Conservation (phyloP, 2,888 invertebrate genomes). For the Drosophila sordidula region DNA sequence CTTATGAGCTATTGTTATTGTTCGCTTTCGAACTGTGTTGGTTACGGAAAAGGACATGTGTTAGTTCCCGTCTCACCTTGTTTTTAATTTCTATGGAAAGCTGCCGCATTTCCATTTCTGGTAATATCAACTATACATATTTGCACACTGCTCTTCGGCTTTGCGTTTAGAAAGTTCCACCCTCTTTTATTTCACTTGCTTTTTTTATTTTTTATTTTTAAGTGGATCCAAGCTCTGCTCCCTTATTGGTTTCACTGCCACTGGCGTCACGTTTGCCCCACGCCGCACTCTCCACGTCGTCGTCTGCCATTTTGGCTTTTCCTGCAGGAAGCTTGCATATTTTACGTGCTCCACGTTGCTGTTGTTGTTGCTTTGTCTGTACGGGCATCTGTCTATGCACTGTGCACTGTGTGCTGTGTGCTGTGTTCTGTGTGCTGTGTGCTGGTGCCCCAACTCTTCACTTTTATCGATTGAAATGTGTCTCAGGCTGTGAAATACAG, state of each 20-base stretch:
- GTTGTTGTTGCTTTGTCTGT: slow-evolving; percentile 33
- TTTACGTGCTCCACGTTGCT: slow-evolving; percentile 58
- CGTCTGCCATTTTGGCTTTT: slow-evolving; percentile 72
- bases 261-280: slow-evolving; percentile 54
- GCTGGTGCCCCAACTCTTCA: slow-evolving; percentile 78
- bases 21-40: slow-evolving; percentile 31
- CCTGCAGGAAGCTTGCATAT: slow-evolving; percentile 78
- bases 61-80: slow-evolving; percentile 22
- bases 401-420: slow-evolving; percentile 25
- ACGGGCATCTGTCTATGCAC: slow-evolving; percentile 38
- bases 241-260: slow-evolving; percentile 45
- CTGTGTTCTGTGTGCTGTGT: slow-evolving; percentile 60
- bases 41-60: background rate
- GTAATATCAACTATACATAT: slow-evolving; percentile 12
- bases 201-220: background rate
- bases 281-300: slow-evolving; percentile 11
- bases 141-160: background rate
- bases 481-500: slow-evolving; percentile 85
- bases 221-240: slow-evolving; percentile 27
- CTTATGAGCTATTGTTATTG: slow-evolving; percentile 18
- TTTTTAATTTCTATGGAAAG: slow-evolving; percentile 5
- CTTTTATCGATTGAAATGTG: slow-evolving; percentile 85
- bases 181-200: slow-evolving; percentile 5
- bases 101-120: slow-evolving; percentile 6
- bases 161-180: slow-evolving; percentile 50